These are phyloP conservation scores for Hippocampus kuda DNA, from an alignment of 2,797 vertebrate genomes.

Conservation along the genomic window DNA sequence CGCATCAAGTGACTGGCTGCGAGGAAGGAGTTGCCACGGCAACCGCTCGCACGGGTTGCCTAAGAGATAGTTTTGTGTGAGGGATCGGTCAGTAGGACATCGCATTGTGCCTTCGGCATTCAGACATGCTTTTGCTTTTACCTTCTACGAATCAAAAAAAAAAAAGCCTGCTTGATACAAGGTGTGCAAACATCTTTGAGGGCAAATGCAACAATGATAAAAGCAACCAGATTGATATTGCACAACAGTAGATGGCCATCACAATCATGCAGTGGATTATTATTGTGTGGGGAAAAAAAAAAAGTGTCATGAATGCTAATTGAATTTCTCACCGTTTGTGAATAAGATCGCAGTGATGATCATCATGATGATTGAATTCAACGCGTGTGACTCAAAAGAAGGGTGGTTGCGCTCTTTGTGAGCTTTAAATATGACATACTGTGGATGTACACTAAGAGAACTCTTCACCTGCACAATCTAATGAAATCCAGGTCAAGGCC, in stretches of 20 bases:
- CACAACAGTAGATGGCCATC: slow-evolving; percentile 24
- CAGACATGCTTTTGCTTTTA: not conserved
- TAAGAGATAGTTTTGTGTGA: slow-evolving; percentile 77
- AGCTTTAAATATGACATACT: not conserved
- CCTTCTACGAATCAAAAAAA: not conserved
- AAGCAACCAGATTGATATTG: not conserved
- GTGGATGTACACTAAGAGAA: not conserved
- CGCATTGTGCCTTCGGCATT: slow-evolving; percentile 40
- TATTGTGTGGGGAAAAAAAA: slow-evolving; percentile 24
- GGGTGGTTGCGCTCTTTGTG: not conserved
- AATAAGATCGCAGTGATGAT: slow-evolving; percentile 19
- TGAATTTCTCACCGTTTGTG: slow-evolving; percentile 41
- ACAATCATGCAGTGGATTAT: slow-evolving; percentile 32
- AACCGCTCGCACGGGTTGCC: slow-evolving; percentile 68
- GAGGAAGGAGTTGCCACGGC: slow-evolving; percentile 74
- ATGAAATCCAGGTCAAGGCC: not conserved
- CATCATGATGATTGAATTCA: slow-evolving; percentile 32
- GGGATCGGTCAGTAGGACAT: slow-evolving; percentile 73
- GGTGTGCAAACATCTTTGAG: slow-evolving; percentile 1
- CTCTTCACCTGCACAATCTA: not conserved
- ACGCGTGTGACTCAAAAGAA: slow-evolving; percentile 28
- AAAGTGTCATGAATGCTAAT: slow-evolving; percentile 43
- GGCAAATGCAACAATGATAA: not conserved
- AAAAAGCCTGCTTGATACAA: not conserved
- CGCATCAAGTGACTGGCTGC: slow-evolving; percentile 67